Percentiles rank a stretch among this genome's conserved stretches.
Conservation (phyloP, 2,797 vertebrate genomes). For the Danio choprae region DNA sequence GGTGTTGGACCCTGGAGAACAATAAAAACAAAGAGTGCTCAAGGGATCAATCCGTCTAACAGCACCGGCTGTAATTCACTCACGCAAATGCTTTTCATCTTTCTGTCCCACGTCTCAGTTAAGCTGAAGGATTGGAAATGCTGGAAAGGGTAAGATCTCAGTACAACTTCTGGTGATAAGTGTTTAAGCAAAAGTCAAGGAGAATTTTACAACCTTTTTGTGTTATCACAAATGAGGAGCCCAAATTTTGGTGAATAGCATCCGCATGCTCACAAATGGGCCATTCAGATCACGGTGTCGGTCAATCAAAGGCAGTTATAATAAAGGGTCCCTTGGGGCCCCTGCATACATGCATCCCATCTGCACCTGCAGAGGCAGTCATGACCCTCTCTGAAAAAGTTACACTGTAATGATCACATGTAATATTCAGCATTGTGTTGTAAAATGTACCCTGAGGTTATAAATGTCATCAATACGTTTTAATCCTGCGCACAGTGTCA, state of each 20-base stretch:
- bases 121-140: conserved; percentile 69
- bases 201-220: conserved; percentile 41
- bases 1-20: conserved; percentile 44
- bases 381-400: conserved; percentile 21
- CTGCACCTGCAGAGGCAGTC: conserved; percentile 29
- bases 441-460: conserved; percentile 14
- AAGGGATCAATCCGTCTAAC: conserved; percentile 25
- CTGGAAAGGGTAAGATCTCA: conserved; percentile 49
- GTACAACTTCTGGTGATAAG: conserved; percentile 42
- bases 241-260: conserved; percentile 15
- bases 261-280: neutral
- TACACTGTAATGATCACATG: conserved; percentile 26
- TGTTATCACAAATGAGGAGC: conserved; percentile 15
- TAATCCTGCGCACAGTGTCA: neutral
- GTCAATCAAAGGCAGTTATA: conserved; percentile 41
- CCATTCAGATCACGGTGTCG: conserved; percentile 26
- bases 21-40: conserved; percentile 35
- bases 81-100: conserved; percentile 44
- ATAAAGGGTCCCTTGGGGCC: conserved; percentile 24
- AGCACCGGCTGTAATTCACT: conserved; percentile 49
- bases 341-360: neutral
- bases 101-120: conserved; percentile 59
- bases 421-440: neutral
- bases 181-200: conserved; percentile 58
- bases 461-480: conserved; percentile 17